Base-by-base conservation (phyloP, 1,140 invertebrate species). In the Anoplophora glabripennis region DNA sequence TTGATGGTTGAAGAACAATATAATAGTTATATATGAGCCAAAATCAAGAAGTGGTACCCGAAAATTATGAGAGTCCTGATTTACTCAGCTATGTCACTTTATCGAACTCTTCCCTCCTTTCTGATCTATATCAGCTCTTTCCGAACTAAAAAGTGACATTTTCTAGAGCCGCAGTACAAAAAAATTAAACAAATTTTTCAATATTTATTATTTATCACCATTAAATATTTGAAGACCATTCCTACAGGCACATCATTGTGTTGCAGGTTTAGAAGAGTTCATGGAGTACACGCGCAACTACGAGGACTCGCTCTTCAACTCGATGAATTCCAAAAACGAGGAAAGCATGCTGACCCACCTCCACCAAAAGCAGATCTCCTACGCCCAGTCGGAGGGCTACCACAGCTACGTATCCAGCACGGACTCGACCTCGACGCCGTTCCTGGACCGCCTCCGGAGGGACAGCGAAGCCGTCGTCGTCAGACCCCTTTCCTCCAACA, bases 401-500 rank as follows among this genome's bases (percentile, higher is more conserved):
- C 88, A 90, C 70, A 89, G 87, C 73, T 91, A 88, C 73, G 89
- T 88, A 17, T 91, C 86, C 55, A 91, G 85, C 69, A 88, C 86
- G 36, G 90, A 87, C 75, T 90, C 87, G 4, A 87, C 84, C 14
- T 88, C 87, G 10, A 91, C 89, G 5, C 89, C 89, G 10, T 89
- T 92, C 70, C 75, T 91, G 56, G 89, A 92, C 72, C 80, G 83
- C 66, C 69, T 84, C 34, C 75, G 83, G 48, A 77, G 82, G 66
- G 83, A 85, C 64, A 84, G 81, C 72, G 81, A 84, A 72, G 79
- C 83, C 37, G 83, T 82, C 40, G 75, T 81, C 37, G 76, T 78
- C 69, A 70, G 81, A 66, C 73, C 76, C 61, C 35, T 71, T 65
- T 62, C 77, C 36, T 61, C 68, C n/a, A 59, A 76, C 46, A 68